Evolutionary conservation across 2,888 invertebrate genomes (phyloP).

Genomic region (Sarcophaga variegata): DNA sequence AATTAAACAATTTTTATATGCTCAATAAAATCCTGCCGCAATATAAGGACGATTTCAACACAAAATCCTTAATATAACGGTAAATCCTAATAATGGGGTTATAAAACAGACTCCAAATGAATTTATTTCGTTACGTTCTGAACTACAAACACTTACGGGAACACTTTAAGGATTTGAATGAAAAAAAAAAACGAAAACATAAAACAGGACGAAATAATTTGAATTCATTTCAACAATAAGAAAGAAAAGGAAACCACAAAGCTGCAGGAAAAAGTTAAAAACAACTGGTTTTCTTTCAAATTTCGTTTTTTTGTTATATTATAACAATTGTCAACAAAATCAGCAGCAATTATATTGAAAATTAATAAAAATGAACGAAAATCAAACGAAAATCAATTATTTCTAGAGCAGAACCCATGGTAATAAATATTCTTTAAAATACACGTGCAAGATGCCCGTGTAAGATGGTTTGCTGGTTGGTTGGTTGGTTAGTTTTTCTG

Average conservation of each 20-base stretch:
- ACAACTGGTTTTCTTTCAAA: too few relatives aligned
- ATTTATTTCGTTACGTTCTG: constrained; percentile 47
- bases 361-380: constrained; percentile 18
- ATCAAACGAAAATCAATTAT: constrained; percentile 42
- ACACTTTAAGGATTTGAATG: constrained; percentile 39
- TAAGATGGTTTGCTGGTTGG: not conserved
- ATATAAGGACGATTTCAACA: not conserved
- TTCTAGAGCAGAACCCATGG: constrained; percentile 10
- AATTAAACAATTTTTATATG: constrained; percentile 67
- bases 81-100: constrained; percentile 68
- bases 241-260: not conserved
- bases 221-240: not conserved
- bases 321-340: constrained; percentile 47
- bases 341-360: constrained; percentile 21
- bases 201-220: not conserved
- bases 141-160: not conserved
- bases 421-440: constrained; percentile 25
- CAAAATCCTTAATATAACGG: constrained; percentile 49
- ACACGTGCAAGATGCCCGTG: not conserved
- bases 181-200: not conserved
- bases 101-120: constrained; percentile 58
- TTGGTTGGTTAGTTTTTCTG: not conserved
- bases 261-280: too few relatives aligned
- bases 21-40: constrained; percentile 52
- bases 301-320: not conserved